Percentiles rank a stretch among this genome's conserved stretches.
These are phyloP conservation scores for Maniola jurtina DNA, from an alignment of 1,140 invertebrate genomes.

Conservation along the genomic window DNA sequence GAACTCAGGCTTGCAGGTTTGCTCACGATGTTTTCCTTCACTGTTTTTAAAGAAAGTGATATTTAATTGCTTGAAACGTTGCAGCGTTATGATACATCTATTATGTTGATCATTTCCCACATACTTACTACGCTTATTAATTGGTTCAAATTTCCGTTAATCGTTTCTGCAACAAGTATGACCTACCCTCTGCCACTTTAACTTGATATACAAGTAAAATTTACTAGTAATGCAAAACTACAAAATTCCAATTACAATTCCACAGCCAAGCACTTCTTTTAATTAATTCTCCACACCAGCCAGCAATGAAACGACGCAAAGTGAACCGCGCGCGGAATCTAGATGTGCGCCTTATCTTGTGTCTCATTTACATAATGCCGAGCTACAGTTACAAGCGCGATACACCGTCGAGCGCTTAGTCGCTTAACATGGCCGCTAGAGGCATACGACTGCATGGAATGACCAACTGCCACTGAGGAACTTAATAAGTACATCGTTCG, in stretches of 20 bases:
- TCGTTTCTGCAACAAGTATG: too few species aligned
- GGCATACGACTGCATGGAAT: slow-evolving; percentile 9
- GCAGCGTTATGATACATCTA: too few species aligned
- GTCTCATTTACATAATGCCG: slow-evolving; percentile 42
- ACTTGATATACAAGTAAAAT: too few species aligned
- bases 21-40: too few species aligned
- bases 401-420: slow-evolving; percentile 34
- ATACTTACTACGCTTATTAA: too few species aligned
- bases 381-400: slow-evolving; percentile 35
- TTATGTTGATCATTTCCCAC: too few species aligned
- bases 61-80: too few species aligned
- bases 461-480: not conserved
- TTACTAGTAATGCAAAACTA: not conserved
- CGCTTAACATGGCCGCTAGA: slow-evolving; percentile 32
- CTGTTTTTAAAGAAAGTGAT: too few species aligned
- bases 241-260: not conserved
- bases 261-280: not conserved
- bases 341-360: slow-evolving; percentile 32
- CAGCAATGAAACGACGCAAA: slow-evolving; percentile 8
- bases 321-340: slow-evolving; percentile 14
- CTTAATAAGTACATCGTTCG: too few species aligned
- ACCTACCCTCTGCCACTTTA: too few species aligned
- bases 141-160: too few species aligned
- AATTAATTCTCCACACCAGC: slow-evolving; percentile 13
- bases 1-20: too few species aligned